These are phyloP conservation scores for Aproaerema taeniolella DNA, from an alignment of 2,888 invertebrate species.

Conservation along the genomic window DNA sequence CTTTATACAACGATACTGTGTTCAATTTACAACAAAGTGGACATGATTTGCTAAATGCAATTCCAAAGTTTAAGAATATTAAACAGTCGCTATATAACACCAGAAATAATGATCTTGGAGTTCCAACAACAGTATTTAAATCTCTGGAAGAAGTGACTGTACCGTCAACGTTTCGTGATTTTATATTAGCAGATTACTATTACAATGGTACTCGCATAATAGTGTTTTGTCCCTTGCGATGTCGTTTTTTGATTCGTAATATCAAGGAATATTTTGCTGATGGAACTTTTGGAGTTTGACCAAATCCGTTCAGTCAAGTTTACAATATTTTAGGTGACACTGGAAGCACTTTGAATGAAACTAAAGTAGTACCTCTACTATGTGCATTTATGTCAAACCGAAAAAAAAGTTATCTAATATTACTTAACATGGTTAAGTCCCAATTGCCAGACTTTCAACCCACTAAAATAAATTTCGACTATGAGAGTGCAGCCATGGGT, in stretches of 20 bases:
- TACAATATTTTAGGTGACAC: no score
- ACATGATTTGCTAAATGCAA: constrained; percentile 5
- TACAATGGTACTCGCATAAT: constrained; percentile 6
- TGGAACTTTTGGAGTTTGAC: constrained; percentile 6
- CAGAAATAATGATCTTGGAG: no score
- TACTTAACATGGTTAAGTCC: neutral
- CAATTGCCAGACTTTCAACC: constrained; percentile 1
- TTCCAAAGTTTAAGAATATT: neutral
- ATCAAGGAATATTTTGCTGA: constrained; percentile 8
- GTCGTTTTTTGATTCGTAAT: neutral
- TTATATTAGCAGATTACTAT: constrained; percentile 9
- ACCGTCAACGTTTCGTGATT: constrained; percentile 6
- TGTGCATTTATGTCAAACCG: no score
- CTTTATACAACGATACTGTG: constrained; percentile 2
- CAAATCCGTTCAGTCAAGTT: no score
- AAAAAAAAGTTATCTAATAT: neutral
- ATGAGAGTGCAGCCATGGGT: constrained; percentile 4
- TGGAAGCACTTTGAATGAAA: no score
- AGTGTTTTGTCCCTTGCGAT: constrained; percentile 6
- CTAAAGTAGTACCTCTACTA: no score
- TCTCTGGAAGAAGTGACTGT: neutral
- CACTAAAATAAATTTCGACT: constrained; percentile 1
- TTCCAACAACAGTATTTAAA: no score
- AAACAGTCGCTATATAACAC: no score
- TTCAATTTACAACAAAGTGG: neutral